Evolutionary conservation across 2,888 invertebrate species (phyloP).

Genomic region (Nephrotoma guestfalica): DNA sequence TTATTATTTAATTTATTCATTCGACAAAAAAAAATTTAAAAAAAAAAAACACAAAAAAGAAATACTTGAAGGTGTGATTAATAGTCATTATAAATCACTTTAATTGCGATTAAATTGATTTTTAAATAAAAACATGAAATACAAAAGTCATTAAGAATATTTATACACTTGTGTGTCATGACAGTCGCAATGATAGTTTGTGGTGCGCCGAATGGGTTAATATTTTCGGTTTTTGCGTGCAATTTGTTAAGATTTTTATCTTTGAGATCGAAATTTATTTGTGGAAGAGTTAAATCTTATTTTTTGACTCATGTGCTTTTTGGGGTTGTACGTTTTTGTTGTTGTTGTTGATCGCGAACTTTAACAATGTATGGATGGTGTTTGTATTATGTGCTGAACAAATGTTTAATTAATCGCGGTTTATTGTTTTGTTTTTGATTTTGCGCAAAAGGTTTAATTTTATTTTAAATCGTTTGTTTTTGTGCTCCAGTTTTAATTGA

Average conservation of each 20-base stretch:
- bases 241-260: background rate
- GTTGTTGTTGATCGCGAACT: background rate
- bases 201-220: background rate
- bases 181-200: background rate
- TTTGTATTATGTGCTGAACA: background rate
- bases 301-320: background rate
- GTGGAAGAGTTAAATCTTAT: background rate
- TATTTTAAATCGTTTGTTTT: background rate
- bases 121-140: background rate
- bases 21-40: background rate
- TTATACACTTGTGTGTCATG: background rate
- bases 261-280: background rate
- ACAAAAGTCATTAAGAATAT: background rate
- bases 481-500: background rate
- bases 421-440: background rate
- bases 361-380: background rate
- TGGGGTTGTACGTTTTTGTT: background rate
- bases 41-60: background rate
- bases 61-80: background rate
- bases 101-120: background rate
- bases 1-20: background rate
- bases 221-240: background rate
- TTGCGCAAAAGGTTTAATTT: background rate
- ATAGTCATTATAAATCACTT: background rate
- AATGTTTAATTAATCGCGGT: background rate